Percentiles rank a stretch among this genome's conserved stretches.
Conservation (phyloP, 2,888 invertebrate genomes). For the Drosophila mulleri region DNA sequence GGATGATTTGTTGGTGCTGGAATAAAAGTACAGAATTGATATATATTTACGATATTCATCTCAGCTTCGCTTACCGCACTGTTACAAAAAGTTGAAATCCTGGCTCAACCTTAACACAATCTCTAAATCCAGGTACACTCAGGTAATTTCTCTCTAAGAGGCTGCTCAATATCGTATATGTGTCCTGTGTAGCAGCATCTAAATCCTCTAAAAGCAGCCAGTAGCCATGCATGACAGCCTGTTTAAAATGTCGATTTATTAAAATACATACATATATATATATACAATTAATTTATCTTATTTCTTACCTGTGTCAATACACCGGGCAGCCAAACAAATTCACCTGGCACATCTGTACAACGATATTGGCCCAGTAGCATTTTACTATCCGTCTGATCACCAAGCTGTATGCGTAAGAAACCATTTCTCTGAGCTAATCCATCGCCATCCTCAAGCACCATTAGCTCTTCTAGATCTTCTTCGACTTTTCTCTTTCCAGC, state of each 20-base stretch:
- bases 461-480: slow-evolving; percentile 46
- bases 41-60: neutral
- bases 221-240: slow-evolving; percentile 92
- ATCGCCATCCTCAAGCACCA: slow-evolving; percentile 49
- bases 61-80: slow-evolving; percentile 87
- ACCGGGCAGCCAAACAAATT: slow-evolving; percentile 99
- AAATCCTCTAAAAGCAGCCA: slow-evolving; percentile 98
- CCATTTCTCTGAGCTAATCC: slow-evolving; percentile 79
- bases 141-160: slow-evolving; percentile 93
- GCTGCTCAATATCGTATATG: slow-evolving; percentile 93
- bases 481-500: slow-evolving; percentile 64
- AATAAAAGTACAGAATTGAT: neutral
- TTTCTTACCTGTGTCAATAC: slow-evolving; percentile 91
- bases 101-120: slow-evolving; percentile 91
- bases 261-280: neutral
- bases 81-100: slow-evolving; percentile 98
- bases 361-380: slow-evolving; percentile 93
- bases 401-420: slow-evolving; percentile 95
- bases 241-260: neutral
- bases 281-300: neutral
- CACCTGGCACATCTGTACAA: slow-evolving; percentile 98
- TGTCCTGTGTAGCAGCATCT: slow-evolving; percentile 96
- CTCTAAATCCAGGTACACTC: slow-evolving; percentile 95
- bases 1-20: slow-evolving; percentile 83
- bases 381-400: slow-evolving; percentile 98